Conservation (phyloP, 2,113 vertebrate species). For the Penelope pileata region DNA sequence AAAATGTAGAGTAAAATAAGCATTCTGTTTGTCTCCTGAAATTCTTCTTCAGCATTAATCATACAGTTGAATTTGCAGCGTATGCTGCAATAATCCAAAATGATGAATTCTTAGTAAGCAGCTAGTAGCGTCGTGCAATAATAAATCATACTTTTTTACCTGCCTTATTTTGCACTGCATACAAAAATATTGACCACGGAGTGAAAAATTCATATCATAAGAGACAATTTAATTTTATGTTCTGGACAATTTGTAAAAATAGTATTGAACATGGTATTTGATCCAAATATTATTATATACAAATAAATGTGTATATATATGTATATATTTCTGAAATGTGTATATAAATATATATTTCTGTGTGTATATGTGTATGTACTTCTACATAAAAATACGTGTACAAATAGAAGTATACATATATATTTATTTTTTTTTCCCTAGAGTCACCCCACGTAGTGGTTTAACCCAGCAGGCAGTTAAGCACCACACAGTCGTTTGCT, state of each 20-base stretch:
- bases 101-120: background rate
- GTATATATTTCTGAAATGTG: background rate
- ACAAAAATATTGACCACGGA: background rate
- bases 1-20: background rate
- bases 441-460: too few species aligned
- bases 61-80: background rate
- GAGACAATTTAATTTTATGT: background rate
- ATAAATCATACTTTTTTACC: background rate
- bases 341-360: too few species aligned
- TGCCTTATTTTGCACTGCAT: background rate
- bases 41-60: background rate
- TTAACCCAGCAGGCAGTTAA: too few species aligned
- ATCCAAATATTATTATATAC: background rate
- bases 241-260: background rate
- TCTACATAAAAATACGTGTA: background rate
- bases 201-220: background rate
- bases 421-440: background rate
- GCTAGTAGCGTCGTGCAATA: background rate
- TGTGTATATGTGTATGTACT: background rate
- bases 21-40: background rate
- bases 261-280: background rate
- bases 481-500: too few species aligned
- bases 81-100: background rate
- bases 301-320: background rate
- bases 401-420: background rate